Evolutionary conservation across 1,140 invertebrate genomes (phyloP), one percentile per base, ranked within the genome.

Genomic region (Contarinia nasturtii): DNA sequence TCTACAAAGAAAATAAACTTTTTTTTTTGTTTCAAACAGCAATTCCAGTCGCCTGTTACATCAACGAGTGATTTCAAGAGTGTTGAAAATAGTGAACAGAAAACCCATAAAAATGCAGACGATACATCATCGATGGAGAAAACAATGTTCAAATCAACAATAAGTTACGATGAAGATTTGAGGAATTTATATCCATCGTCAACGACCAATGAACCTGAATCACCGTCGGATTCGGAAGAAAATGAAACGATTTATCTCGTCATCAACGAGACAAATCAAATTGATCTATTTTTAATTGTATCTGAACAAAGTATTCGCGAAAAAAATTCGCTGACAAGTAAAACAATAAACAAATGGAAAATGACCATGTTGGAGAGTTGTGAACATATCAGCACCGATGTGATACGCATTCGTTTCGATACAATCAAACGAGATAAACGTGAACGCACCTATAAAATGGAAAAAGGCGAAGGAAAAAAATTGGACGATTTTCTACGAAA

Each of bases 341-440:
- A 66, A 52, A 65, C 74, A 0, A 68, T 65, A 53, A 69, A 60
- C 5, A 66, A 66, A 50, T 79, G 77, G 77, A 66, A 70, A 19
- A 57, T 71, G 0, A 67, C 67, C 51, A 68, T 68, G 0, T 53
- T 79, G 21, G 57, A 74, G 44, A 73, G 69, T 2, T 78, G 74
- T 50, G 64, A 67, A 46, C 54, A 54, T 2, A 49, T 62, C 2
- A 61, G 69, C 50, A 59, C 66, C 5, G 63, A 68, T n/a, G 71
- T 66, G 2, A 55, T 79, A 34, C 66, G 71, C 50, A 65, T 79
- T 15, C 70, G 68, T 49, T 79, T 78, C 54, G 74, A 77, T 52
- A 77, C 75, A 1, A 56, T 72, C 15, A 63, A 71, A 48, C 67
- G 63, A 50, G 68, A 73, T 55, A 65, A 69, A 51, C 65, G 72